Conservation (phyloP, 2,797 vertebrate genomes). For the Cynopterus sphinx region DNA sequence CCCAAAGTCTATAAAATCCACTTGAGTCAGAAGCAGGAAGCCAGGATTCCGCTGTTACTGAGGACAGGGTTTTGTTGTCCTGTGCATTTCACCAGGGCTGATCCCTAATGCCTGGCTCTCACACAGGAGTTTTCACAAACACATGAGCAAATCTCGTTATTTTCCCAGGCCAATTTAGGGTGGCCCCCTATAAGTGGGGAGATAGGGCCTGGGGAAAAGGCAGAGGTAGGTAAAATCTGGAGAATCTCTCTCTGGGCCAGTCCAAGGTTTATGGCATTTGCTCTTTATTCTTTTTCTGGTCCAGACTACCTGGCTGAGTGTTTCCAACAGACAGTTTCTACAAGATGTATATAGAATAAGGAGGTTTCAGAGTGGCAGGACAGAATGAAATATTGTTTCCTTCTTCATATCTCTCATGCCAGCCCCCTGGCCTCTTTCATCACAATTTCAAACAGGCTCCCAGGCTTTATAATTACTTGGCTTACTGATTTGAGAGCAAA, state of each 20-base stretch:
- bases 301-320: neutral
- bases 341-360: neutral
- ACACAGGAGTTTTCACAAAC: neutral
- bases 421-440: neutral
- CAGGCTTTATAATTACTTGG: neutral
- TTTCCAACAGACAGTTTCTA: neutral
- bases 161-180: neutral
- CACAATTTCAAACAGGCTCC: neutral
- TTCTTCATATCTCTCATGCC: neutral
- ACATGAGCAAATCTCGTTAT: neutral
- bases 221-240: neutral
- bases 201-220: accelerated
- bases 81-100: neutral
- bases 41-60: neutral
- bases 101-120: too few relatives aligned
- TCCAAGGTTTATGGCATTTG: neutral
- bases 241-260: neutral
- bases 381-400: neutral
- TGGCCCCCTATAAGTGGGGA: neutral
- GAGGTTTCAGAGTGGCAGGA: neutral
- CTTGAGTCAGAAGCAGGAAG: neutral
- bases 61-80: neutral
- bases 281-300: neutral
- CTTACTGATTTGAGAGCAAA: neutral
- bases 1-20: neutral